Conservation (phyloP, 2,113 vertebrate genomes). For the Antechinus stuartii region DNA sequence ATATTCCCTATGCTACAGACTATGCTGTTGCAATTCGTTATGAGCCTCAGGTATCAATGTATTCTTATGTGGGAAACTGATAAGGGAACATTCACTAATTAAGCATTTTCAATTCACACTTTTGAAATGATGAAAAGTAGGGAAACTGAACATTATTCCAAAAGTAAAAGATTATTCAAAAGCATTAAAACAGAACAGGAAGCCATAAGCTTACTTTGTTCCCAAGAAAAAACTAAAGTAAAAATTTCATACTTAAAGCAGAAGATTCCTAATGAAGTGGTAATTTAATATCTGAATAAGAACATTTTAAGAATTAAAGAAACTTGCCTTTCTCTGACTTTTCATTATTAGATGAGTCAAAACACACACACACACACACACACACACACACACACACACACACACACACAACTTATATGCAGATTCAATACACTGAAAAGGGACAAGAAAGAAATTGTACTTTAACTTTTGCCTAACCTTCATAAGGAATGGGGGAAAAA, state of each 20-base stretch:
- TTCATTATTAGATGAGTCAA: constrained; percentile 11
- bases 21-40: constrained; percentile 89
- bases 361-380: background rate
- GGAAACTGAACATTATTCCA: constrained; percentile 52
- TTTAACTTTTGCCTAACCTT: constrained; percentile 1
- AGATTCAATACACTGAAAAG: background rate
- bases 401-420: background rate
- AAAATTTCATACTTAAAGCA: background rate
- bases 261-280: constrained; percentile 21
- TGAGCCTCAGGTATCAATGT: constrained; percentile 87
- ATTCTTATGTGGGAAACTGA: background rate
- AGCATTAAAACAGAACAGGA: background rate
- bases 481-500: background rate
- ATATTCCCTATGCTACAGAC: constrained; percentile 86
- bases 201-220: background rate
- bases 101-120: constrained; percentile 1
- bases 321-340: constrained; percentile 26
- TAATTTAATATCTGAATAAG: constrained; percentile 49
- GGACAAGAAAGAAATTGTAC: constrained; percentile 10
- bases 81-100: background rate
- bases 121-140: constrained; percentile 18
- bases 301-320: constrained; percentile 49
- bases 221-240: background rate
- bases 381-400: background rate
- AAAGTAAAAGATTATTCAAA: constrained; percentile 22